Percentiles rank a stretch among this genome's conserved stretches.
phyloP scores from a whole-genome alignment of 1,140 invertebrate genomes.

The Drosophila gunungcola region DNA sequence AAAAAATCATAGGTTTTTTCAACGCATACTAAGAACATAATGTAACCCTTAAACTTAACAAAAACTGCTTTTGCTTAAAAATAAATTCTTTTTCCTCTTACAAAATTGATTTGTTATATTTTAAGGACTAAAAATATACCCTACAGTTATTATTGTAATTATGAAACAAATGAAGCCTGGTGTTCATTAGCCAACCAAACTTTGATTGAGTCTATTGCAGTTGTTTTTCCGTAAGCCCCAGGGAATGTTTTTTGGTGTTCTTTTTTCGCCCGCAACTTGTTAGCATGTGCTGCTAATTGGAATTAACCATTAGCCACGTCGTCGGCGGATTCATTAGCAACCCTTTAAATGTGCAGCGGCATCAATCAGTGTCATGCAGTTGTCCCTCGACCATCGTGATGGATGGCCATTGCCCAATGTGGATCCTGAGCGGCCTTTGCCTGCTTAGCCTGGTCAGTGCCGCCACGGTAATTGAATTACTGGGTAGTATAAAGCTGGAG shows the following conservation, averaged over 20 bases:
- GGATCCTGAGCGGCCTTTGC: constrained; percentile 26
- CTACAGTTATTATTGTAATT: neutral
- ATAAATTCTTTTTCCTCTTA: no score
- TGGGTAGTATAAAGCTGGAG: constrained; percentile 48
- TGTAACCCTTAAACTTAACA: neutral
- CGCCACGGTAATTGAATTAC: constrained; percentile 37
- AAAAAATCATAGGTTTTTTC: neutral
- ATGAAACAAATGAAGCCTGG: neutral
- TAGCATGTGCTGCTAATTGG: constrained; percentile 50
- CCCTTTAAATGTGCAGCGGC: constrained; percentile 66
- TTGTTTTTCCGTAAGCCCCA: constrained; percentile 22
- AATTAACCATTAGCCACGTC: constrained; percentile 27
- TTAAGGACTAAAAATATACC: neutral
- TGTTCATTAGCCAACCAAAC: constrained; percentile 1
- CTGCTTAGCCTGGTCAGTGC: constrained; percentile 22
- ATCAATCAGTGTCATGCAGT: constrained; percentile 54
- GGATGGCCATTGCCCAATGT: constrained; percentile 25
- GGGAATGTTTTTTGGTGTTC: constrained; percentile 28
- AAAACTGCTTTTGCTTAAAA: neutral
- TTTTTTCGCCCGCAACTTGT: constrained; percentile 49
- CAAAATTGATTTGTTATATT: neutral
- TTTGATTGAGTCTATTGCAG: neutral
- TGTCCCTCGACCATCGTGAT: constrained; percentile 39
- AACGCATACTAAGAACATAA: neutral
- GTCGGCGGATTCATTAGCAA: constrained; percentile 56